Conservation (phyloP, 2,888 invertebrate species). For the Exocentrus adspersus region DNA sequence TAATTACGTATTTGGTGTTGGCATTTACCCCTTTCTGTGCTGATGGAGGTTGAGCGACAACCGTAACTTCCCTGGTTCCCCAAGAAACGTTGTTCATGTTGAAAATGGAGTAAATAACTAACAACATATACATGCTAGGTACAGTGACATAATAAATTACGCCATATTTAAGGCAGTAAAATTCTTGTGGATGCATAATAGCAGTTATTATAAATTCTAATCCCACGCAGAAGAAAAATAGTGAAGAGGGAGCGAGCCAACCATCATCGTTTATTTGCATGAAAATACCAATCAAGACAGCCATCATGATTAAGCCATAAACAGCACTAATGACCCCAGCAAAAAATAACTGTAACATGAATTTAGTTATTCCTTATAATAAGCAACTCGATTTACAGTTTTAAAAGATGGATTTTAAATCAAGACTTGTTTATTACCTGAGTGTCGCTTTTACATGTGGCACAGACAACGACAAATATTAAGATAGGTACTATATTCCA, state of each 20-base stretch:
- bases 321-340: slow-evolving; percentile 80
- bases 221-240: slow-evolving; percentile 78
- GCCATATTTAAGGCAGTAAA: slow-evolving; percentile 77
- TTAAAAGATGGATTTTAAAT: neutral
- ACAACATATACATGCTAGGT: slow-evolving; percentile 93
- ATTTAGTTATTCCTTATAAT: neutral
- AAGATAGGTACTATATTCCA: slow-evolving; percentile 76
- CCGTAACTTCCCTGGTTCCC: slow-evolving; percentile 88
- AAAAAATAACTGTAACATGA: slow-evolving; percentile 69
- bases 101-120: slow-evolving; percentile 91
- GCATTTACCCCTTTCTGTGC: slow-evolving; percentile 40
- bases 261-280: slow-evolving; percentile 84
- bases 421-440: slow-evolving; percentile 67
- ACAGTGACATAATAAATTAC: slow-evolving; percentile 89
- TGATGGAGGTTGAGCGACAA: slow-evolving; percentile 47
- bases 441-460: slow-evolving; percentile 71
- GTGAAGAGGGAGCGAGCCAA: slow-evolving; percentile 80
- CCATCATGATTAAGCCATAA: slow-evolving; percentile 88
- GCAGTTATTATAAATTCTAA: slow-evolving; percentile 72
- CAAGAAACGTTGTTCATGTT: slow-evolving; percentile 94
- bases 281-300: slow-evolving; percentile 83
- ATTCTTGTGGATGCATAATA: slow-evolving; percentile 82
- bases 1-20: neutral
- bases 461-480: slow-evolving; percentile 74
- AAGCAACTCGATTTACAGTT: neutral